Evolutionary conservation across 2,888 invertebrate genomes (phyloP).

Genomic region (Hyposoter dolosus): DNA sequence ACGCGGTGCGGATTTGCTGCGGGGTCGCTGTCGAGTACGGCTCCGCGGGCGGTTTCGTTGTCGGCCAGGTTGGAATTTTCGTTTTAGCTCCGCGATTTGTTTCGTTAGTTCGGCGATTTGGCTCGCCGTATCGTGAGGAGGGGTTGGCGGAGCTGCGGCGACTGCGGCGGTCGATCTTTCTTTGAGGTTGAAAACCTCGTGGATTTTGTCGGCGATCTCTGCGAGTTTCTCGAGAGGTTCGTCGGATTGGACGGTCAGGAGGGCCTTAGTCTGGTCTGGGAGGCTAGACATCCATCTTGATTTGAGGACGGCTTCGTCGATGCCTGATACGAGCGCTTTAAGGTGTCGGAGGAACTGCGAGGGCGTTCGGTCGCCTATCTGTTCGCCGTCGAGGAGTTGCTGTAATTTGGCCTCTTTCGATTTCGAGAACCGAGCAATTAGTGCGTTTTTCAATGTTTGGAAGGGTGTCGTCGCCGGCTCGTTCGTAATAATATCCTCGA

Average conservation of each 20-base stretch:
- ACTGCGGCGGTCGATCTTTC: too few species aligned
- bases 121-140: too few species aligned
- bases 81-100: too few species aligned
- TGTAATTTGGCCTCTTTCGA: constrained; percentile 43
- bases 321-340: constrained; percentile 61
- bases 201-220: background rate
- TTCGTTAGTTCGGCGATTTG: too few species aligned
- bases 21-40: background rate
- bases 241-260: constrained; percentile 53
- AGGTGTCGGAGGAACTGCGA: constrained; percentile 75
- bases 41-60: too few species aligned
- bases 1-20: background rate
- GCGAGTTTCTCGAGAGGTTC: background rate
- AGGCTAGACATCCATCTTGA: constrained; percentile 11
- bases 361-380: constrained; percentile 70
- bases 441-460: background rate
- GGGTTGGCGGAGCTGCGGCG: too few species aligned
- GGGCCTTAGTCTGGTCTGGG: constrained; percentile 20
- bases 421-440: constrained; percentile 23
- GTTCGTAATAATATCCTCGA: constrained; percentile 68
- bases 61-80: too few species aligned
- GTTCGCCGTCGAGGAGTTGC: constrained; percentile 65
- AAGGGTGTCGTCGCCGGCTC: background rate
- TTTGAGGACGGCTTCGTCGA: constrained; percentile 13
- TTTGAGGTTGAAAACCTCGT: too few species aligned